Base-by-base conservation (phyloP, 2,113 vertebrate genomes). In the Peromyscus polionotus region DNA sequence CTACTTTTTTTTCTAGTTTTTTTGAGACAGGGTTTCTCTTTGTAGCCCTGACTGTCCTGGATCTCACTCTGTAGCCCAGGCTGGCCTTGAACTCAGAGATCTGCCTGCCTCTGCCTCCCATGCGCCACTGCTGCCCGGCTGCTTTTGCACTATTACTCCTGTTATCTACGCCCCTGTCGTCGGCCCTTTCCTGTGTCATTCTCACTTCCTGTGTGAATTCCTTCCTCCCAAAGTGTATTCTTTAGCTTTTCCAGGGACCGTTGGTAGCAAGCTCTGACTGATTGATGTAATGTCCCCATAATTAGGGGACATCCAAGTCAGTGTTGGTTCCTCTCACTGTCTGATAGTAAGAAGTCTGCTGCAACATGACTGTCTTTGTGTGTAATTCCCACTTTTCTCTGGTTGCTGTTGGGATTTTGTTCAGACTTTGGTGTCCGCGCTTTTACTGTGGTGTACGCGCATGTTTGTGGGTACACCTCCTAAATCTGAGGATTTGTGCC, bases 201-300 rank as follows among this genome's bases (percentile, higher is more conserved):
- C 3, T 77, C 63, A 3, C 33, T 72, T 88, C 51, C 51, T 87
- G n/a, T 8, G 57, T 80, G 65, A 42, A 42, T 84, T 95, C 45
- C 42, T 96, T 94, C 19, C 54, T 92, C 59, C 83, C 70, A 85
- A 97, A 93, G 26, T 80, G 36, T 48, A 63, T 86, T 88, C 36
- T 94, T 72, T 24, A 48, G 59, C 72, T 86, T 90, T 79, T 80
- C 67, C 67, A 65, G 39, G 61, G 39, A 77, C 11, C 83, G 26
- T 89, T 83, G 89, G 39, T 73, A 76, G 86, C 16, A 89, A 72
- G 63, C 39, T 51, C 19, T 93, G 12, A 76, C 24, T 81, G 10
- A 88, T 88, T 80, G 75, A 85, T 26, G 65, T 90, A 85, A 67
- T 88, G 88, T 94, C 81, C 22, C 45, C 42, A 42, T 88, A 91